Conservation (phyloP, 2,113 vertebrate genomes). For the Prochilodus magdalenae region DNA sequence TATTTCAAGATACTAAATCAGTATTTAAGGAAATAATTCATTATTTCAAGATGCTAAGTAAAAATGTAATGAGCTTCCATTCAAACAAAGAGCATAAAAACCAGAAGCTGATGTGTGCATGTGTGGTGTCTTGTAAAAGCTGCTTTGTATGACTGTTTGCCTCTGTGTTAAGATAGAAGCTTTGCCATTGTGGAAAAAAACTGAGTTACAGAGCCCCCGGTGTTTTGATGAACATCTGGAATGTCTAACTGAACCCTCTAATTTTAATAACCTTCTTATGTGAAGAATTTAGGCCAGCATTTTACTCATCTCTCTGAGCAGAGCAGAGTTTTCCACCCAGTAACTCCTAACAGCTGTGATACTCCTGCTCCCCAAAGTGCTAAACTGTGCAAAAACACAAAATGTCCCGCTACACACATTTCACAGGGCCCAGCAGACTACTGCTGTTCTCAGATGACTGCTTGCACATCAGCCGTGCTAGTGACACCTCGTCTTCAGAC, state of each 20-base stretch:
- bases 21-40: no score
- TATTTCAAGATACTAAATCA: no score
- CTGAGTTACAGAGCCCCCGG: not conserved
- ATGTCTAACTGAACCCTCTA: constrained; percentile 42
- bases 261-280: not conserved
- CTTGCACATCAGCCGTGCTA: constrained; percentile 3
- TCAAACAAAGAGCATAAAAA: not conserved
- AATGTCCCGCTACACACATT: not conserved
- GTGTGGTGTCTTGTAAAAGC: not conserved
- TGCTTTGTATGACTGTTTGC: constrained; percentile 55
- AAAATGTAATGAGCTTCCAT: no score
- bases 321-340: not conserved
- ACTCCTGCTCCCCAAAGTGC: constrained; percentile 14
- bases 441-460: not conserved
- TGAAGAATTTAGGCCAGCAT: not conserved
- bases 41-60: no score
- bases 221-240: constrained; percentile 7
- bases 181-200: constrained; percentile 36
- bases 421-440: not conserved
- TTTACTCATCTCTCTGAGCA: constrained; percentile 1
- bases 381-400: constrained; percentile 1
- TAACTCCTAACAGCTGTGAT: constrained; percentile 22
- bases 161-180: constrained; percentile 51
- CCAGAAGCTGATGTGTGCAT: not conserved
- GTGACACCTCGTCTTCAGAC: constrained; percentile 14